Conservation (phyloP, 2,113 vertebrate species). For the Ornithorhynchus anatinus region DNA sequence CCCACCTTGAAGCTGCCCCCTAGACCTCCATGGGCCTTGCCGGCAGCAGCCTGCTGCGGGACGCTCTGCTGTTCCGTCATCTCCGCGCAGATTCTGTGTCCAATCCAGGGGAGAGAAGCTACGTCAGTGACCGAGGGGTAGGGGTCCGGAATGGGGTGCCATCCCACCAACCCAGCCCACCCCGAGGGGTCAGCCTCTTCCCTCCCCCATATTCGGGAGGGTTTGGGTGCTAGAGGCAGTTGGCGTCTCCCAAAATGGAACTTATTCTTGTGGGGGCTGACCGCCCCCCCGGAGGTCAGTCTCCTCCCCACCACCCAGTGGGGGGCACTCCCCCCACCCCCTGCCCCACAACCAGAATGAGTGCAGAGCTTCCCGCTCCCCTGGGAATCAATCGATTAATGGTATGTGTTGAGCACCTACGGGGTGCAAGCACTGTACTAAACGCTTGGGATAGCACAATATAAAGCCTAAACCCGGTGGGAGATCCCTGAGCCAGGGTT, state of each 20-base stretch:
- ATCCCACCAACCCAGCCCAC: neutral
- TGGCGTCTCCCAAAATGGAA: too few relatives aligned
- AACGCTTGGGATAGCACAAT: neutral
- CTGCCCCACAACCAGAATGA: neutral
- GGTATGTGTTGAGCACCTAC: neutral
- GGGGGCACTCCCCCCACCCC: too few relatives aligned
- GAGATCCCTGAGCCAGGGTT: neutral
- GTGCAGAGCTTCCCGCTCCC: too few relatives aligned
- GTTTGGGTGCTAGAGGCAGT: too few relatives aligned
- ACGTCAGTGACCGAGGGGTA: neutral
- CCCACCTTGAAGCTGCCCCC: conserved; percentile 82
- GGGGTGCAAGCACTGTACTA: neutral
- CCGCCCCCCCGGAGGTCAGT: neutral
- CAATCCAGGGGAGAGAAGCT: neutral
- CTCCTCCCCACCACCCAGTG: neutral
- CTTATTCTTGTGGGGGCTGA: fast-evolving
- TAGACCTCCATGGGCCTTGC: conserved; percentile 78
- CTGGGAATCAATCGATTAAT: too few relatives aligned
- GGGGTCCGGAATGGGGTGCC: too few relatives aligned
- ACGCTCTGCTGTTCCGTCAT: conserved; percentile 83
- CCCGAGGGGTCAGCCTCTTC: neutral
- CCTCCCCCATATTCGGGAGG: too few relatives aligned
- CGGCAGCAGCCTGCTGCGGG: conserved; percentile 80
- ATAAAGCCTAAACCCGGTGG: neutral
- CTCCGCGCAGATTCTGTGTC: conserved; percentile 16